phyloP scores from a whole-genome alignment of 2,113 vertebrate species.

The Syrrhaptes paradoxus region DNA sequence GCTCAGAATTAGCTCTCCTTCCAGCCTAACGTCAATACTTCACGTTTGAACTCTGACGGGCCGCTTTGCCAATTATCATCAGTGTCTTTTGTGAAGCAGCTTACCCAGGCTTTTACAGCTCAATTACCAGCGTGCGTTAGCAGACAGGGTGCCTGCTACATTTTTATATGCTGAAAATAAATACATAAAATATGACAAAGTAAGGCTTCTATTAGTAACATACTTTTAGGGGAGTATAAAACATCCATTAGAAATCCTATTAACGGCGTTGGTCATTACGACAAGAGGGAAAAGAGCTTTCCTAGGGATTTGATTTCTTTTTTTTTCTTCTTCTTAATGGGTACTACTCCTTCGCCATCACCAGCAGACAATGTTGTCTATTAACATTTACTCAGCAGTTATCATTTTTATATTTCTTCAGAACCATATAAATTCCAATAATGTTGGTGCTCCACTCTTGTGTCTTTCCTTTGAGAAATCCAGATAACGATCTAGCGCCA shows the following conservation, averaged over 20 bases:
- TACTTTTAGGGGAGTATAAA: neutral
- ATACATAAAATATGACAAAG: neutral
- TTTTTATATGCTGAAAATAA: neutral
- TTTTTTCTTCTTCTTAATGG: neutral
- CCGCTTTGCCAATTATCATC: neutral
- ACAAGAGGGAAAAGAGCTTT: neutral
- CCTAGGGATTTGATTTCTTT: neutral
- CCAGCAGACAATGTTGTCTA: neutral
- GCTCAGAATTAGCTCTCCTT: too few relatives aligned
- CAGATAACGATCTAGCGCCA: neutral
- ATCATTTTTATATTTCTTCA: neutral
- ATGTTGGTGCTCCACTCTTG: neutral
- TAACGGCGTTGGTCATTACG: neutral
- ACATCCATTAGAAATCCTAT: neutral
- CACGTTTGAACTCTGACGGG: neutral
- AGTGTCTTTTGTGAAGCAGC: neutral
- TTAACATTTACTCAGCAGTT: neutral
- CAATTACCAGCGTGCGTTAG: neutral
- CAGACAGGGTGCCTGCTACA: neutral
- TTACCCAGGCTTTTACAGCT: neutral
- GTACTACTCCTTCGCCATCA: neutral
- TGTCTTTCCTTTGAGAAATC: neutral
- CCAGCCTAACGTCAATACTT: too few relatives aligned
- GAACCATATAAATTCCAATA: neutral
- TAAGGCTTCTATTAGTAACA: neutral